Evolutionary conservation across 1,140 invertebrate genomes (phyloP).

Genomic region (Aphelenchoides fujianensis): DNA sequence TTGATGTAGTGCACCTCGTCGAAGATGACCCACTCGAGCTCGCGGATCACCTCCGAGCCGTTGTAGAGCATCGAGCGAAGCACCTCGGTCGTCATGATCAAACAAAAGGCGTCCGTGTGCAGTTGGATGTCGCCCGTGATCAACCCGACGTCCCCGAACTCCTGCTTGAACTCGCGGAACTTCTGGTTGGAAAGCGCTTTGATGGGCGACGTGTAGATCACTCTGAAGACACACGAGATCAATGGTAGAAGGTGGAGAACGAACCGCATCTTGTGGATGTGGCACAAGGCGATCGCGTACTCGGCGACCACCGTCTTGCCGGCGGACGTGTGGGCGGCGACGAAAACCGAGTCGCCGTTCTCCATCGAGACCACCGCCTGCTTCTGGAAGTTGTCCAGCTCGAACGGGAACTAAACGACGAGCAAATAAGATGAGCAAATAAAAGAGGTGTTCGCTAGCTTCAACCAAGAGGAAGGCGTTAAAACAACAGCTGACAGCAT

Average conservation of each 20-base stretch:
- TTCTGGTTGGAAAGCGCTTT: slow-evolving; percentile 99
- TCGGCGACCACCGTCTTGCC: slow-evolving; percentile 99
- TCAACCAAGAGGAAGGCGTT: no score
- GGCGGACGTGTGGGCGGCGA: slow-evolving; percentile 96
- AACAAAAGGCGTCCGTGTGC: slow-evolving; percentile 83
- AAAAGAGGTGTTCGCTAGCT: no score
- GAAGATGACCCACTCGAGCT: slow-evolving; percentile 97
- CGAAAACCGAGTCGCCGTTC: slow-evolving; percentile 89
- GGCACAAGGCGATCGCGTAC: slow-evolving; percentile 87
- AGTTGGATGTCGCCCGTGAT: slow-evolving; percentile 95
- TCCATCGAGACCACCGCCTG: slow-evolving; percentile 89
- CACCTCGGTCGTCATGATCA: slow-evolving; percentile 99
- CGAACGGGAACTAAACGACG: slow-evolving; percentile 80
- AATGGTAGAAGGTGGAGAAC: not conserved
- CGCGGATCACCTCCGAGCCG: slow-evolving; percentile 85
- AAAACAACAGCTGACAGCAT: no score
- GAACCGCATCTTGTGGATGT: slow-evolving; percentile 76
- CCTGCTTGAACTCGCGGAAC: slow-evolving; percentile 85
- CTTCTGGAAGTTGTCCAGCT: slow-evolving; percentile 94
- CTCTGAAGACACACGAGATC: slow-evolving; percentile 67
- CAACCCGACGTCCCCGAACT: slow-evolving; percentile 81
- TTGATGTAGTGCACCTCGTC: slow-evolving; percentile 99
- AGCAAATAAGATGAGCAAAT: slow-evolving; percentile 24
- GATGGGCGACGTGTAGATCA: slow-evolving; percentile 97
- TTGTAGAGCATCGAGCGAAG: slow-evolving; percentile 93